phyloP scores from a whole-genome alignment of 1,140 invertebrate species.

The Eupristina koningsbergeri region DNA sequence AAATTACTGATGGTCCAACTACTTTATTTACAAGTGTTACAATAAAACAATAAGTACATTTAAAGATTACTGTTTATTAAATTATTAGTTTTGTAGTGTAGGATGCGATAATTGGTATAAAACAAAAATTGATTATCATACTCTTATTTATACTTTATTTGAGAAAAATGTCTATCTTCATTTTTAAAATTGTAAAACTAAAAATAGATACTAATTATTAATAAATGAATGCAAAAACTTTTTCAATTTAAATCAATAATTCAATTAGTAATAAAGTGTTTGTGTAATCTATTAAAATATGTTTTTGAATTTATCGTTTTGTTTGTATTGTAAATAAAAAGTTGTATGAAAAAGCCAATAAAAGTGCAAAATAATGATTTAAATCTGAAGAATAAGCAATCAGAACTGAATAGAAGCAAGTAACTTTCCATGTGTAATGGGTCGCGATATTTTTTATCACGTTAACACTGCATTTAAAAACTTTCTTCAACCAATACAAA shows the following conservation, averaged over 20 bases:
- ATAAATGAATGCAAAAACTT: neutral
- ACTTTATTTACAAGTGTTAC: neutral
- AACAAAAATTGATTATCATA: neutral
- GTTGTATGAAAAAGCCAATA: neutral
- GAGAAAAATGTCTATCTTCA: neutral
- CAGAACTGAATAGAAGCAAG: no score
- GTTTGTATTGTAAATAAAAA: neutral
- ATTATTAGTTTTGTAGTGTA: neutral
- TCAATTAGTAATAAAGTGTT: neutral
- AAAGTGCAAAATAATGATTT: neutral
- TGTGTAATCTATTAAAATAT: neutral
- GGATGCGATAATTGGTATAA: neutral
- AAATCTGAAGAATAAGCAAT: no score
- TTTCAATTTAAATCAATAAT: neutral
- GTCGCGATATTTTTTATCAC: no score
- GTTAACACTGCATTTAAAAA: neutral
- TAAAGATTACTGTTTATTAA: neutral
- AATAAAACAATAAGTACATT: neutral
- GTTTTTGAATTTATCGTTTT: neutral
- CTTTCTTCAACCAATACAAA: no score
- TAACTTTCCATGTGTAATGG: no score
- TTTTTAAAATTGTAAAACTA: neutral
- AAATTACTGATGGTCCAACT: neutral
- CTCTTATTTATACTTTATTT: neutral
- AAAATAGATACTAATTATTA: neutral